phyloP scores from a whole-genome alignment of 2,888 invertebrate species.

The Liodrosophila aerea region DNA sequence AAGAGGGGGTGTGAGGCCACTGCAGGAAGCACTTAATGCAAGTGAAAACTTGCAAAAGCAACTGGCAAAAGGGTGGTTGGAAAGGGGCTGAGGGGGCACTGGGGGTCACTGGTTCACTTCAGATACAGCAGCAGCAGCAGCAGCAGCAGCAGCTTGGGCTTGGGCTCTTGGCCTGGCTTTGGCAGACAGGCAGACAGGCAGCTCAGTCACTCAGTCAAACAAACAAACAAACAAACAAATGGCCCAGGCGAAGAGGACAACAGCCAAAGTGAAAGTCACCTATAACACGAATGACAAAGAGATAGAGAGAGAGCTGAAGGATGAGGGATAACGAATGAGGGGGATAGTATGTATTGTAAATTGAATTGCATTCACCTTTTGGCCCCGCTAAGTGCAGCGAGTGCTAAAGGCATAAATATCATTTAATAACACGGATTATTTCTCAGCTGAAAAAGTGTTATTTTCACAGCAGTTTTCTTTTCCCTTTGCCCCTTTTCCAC shows the following conservation, averaged over 20 bases:
- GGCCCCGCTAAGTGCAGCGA: constrained; percentile 16
- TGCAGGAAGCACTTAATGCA: constrained; percentile 71
- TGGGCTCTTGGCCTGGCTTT: constrained; percentile 13
- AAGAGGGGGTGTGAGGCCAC: constrained; percentile 14
- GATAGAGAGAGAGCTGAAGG: not conserved
- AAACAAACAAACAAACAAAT: constrained; percentile 48
- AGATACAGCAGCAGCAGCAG: not conserved
- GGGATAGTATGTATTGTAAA: constrained; percentile 24
- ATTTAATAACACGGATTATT: constrained; percentile 31
- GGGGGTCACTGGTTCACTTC: not conserved
- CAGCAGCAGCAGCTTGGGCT: constrained; percentile 8
- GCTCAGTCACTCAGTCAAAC: constrained; percentile 62
- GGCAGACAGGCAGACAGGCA: constrained; percentile 17
- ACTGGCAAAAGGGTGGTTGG: too few species aligned
- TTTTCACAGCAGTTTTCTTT: constrained; percentile 15
- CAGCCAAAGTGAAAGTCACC: constrained; percentile 29
- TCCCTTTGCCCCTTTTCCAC: too few species aligned
- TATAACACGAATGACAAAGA: not conserved
- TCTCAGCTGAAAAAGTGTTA: constrained; percentile 12
- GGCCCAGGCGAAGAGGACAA: constrained; percentile 28
- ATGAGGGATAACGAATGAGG: not conserved
- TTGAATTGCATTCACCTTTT: constrained; percentile 20
- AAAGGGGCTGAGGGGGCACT: constrained; percentile 50
- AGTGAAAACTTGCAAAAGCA: constrained; percentile 64
- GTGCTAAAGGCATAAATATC: constrained; percentile 36